Conservation (phyloP, 2,113 vertebrate species). For the Microtus pennsylvanicus region DNA sequence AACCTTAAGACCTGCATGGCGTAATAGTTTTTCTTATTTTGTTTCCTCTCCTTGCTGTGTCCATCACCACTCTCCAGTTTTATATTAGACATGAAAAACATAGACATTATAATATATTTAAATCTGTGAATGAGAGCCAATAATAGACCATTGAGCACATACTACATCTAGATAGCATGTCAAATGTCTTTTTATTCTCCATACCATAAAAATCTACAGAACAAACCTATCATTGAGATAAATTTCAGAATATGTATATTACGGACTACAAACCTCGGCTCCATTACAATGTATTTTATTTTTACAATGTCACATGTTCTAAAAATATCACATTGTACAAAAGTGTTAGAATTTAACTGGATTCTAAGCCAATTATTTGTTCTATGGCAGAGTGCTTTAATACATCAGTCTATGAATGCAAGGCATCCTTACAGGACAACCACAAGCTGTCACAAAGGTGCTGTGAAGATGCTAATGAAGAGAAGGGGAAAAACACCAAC, state of each 20-base stretch:
- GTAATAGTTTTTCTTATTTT: neutral
- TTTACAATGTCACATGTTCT: neutral
- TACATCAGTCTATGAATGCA: neutral
- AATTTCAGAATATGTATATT: neutral
- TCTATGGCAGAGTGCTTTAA: neutral
- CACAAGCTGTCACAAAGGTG: conserved; percentile 30
- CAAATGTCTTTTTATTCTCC: neutral
- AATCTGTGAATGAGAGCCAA: neutral
- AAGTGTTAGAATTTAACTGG: conserved; percentile 26
- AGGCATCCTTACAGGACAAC: neutral
- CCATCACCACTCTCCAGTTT: neutral
- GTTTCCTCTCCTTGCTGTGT: neutral
- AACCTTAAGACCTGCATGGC: neutral
- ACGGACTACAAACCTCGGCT: neutral
- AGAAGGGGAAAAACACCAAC: neutral
- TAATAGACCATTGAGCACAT: neutral
- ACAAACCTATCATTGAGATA: neutral
- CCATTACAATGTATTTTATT: neutral
- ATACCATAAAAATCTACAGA: neutral
- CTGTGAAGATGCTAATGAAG: neutral
- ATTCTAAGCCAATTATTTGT: conserved; percentile 4
- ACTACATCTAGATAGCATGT: neutral
- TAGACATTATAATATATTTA: neutral
- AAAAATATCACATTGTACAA: neutral
- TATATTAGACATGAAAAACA: neutral